Conservation (phyloP, 2,797 vertebrate genomes). For the Sparus aurata region DNA sequence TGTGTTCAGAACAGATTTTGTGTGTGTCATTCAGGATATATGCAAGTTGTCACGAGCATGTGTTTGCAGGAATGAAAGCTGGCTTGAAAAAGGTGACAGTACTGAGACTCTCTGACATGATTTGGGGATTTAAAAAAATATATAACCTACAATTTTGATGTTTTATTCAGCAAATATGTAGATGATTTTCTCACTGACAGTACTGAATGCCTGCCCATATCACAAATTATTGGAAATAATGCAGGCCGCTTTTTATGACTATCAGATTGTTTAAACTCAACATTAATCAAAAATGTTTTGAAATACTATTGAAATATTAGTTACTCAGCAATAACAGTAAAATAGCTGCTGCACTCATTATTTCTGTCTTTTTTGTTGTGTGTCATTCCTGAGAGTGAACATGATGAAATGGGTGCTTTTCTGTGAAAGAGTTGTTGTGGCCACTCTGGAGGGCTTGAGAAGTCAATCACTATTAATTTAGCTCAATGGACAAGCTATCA, state of each 20-base stretch:
- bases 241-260: neutral
- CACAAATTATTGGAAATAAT: neutral
- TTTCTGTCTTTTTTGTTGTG: neutral
- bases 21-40: neutral
- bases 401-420: neutral
- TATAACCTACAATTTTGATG: too few relatives aligned
- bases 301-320: too few relatives aligned
- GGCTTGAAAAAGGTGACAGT: too few relatives aligned
- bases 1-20: neutral
- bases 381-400: neutral
- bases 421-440: neutral
- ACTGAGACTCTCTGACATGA: too few relatives aligned
- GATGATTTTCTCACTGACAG: neutral
- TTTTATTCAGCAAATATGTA: neutral
- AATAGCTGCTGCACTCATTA: neutral
- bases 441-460: neutral
- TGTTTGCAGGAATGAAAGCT: too few relatives aligned
- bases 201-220: neutral
- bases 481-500: neutral
- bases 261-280: neutral
- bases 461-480: neutral
- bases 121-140: too few relatives aligned
- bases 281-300: neutral
- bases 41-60: neutral
- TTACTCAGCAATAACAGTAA: neutral